Base-by-base conservation (phyloP, 2,888 invertebrate genomes). In the Ditylenchus weischeri region DNA sequence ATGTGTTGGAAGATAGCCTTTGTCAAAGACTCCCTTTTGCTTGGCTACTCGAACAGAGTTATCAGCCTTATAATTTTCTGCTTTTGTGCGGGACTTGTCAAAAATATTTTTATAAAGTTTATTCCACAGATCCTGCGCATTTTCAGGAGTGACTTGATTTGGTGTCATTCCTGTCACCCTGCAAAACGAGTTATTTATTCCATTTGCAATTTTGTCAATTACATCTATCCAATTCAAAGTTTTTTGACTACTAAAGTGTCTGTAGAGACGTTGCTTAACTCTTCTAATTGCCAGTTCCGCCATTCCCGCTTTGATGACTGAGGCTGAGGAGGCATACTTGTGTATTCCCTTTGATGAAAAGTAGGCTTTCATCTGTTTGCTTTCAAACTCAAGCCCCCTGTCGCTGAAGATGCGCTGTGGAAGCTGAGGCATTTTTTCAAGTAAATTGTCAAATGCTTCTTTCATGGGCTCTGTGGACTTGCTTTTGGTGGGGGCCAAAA, bases 311-410 rank as follows among this genome's bases (percentile, higher is more conserved):
- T 65, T 65, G 6, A 65, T 57, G 3, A 43, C 38, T 1, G 59
- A 58, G 0, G 43, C 18, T n/a, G 23, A 36, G 18, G 65, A 57
- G 18, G 11, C 1, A n/a, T 29, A 23, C 38, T 65, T 65, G 21
- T 58, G 19, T 3, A 65, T 38, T 0, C 57, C 65, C 4, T 65
- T 4, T 10, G 19, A n/a, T 10, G 0, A 13, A 8, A 65, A 65
- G n/a, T 57, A 65, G 6, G 54, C 18, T 2, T n/a, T 15, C 0
- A 65, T 38, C 19, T 65, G 38, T 0, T 38, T 8, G n/a, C 19
- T 36, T 15, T 48, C 62, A 64, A 65, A 65, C n/a, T 65, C 65
- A 35, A 38, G 35, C 7, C 65, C 65, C 13, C 57, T 65, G 49
- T 65, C 65, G 8, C n/a, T n/a, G 48, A 58, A 65, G 18, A 64